Percentiles rank a stretch among this genome's conserved stretches.
phyloP scores from a whole-genome alignment of 2,888 invertebrate species.

The Ryuthela nishihirai region DNA sequence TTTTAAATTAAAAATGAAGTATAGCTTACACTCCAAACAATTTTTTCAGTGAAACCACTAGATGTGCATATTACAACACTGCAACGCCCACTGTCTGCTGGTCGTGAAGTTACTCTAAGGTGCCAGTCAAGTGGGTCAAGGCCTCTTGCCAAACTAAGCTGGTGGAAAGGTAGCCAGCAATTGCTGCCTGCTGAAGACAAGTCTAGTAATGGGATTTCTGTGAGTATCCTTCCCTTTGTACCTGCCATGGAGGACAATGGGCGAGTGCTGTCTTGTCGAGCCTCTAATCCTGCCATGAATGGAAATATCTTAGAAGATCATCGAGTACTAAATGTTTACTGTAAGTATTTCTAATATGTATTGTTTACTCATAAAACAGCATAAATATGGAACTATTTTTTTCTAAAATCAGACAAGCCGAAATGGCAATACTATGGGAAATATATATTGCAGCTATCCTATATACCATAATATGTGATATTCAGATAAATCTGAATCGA shows the following conservation, averaged over 20 bases:
- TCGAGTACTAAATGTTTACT: conserved; percentile 43
- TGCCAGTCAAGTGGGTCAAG: conserved; percentile 41
- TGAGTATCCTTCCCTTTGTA: conserved; percentile 41
- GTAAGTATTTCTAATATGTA: conserved; percentile 35
- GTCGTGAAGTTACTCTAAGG: conserved; percentile 33
- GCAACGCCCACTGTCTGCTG: conserved; percentile 40
- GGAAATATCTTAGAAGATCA: conserved; percentile 43
- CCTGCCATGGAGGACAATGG: conserved; percentile 44
- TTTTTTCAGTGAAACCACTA: conserved; percentile 36
- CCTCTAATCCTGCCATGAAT: conserved; percentile 43
- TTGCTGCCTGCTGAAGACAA: conserved; percentile 28
- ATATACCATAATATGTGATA: too few species aligned
- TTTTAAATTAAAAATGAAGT: too few species aligned
- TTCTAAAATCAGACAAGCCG: too few species aligned
- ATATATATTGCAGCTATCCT: too few species aligned
- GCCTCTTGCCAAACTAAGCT: conserved; percentile 40
- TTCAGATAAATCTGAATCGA: too few species aligned
- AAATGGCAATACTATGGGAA: too few species aligned
- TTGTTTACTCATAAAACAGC: too few species aligned
- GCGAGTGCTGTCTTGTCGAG: conserved; percentile 43
- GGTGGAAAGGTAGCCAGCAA: conserved; percentile 41
- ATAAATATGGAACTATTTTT: too few species aligned
- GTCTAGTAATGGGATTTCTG: conserved; percentile 40
- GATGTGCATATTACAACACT: conserved; percentile 38
- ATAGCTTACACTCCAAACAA: too few species aligned